Evolutionary conservation across 2,797 vertebrate genomes (phyloP), one percentile per base, ranked within the genome.

Genomic region (Setipinna tenuifilis): DNA sequence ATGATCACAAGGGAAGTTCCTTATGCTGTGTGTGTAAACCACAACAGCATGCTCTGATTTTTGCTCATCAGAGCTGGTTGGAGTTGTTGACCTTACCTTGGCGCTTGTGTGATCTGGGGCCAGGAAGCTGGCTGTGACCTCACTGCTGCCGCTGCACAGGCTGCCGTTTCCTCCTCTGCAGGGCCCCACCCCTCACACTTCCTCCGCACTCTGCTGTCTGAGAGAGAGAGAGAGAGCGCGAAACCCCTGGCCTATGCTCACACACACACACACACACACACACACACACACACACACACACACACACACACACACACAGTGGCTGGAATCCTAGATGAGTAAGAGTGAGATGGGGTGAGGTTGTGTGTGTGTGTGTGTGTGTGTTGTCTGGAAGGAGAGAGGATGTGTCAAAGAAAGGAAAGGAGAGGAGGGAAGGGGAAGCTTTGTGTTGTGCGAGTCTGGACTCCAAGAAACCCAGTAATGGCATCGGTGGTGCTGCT

Each of bases 171-270:
- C 68, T 75, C 14, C 50, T 3, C 68, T 28, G 6, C 68, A 12
- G 68, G 1, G 31, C 68, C 68, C 28, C 68, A 41, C 68, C 68
- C 68, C 68, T 75, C 50, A 31, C 68, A 75, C 68, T 75, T 75
- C 68, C 68, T 75, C 31, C 11, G 23, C 68, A 5, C 28, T 41
- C 31, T 17, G 50, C 50, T 54, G 9, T 54, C 50, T 54, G 50
- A 54, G 14, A 54, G 46, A 48, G 28, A 35, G 28, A 28, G 5
- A 31, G n/a, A n/a, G n/a, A n/a, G n/a, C n/a, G 31, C 28, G 28
- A 75, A 75, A 75, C 68, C 68, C 28, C 16, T 12, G 68, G 23
- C 28, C 14, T 54, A 54, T 9, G 9, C 50, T 3, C 50, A 54
- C 35, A 54, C 14, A 54, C 50, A 54, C 50, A 54, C 50, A 54